A percentile compares a stretch with the other conserved stretches of the same genome.
phyloP scores from a whole-genome alignment of 2,113 vertebrate genomes.

The Illadopsis cleaveri region DNA sequence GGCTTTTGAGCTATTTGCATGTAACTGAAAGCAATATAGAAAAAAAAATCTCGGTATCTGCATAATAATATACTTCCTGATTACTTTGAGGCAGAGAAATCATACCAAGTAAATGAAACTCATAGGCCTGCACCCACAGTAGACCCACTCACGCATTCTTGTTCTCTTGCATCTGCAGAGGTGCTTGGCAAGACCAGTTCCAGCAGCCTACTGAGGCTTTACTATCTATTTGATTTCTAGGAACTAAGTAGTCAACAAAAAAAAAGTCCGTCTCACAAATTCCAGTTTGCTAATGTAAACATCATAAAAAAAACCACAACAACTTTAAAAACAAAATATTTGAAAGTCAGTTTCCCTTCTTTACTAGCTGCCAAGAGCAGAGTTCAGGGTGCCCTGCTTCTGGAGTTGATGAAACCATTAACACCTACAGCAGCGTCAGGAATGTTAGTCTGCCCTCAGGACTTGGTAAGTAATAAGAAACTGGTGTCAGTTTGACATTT shows the following conservation, averaged over 20 bases:
- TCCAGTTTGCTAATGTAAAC: conserved; percentile 24
- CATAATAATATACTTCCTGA: conserved; percentile 4
- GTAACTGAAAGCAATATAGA: conserved; percentile 13
- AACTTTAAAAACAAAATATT: conserved; percentile 39
- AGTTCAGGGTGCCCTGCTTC: conserved; percentile 25
- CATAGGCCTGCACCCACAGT: background rate
- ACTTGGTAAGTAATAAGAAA: conserved; percentile 43
- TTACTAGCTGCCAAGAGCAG: conserved; percentile 43
- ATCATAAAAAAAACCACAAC: background rate
- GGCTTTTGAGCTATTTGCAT: background rate
- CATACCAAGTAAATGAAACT: conserved; percentile 39
- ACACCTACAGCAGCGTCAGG: conserved; percentile 52
- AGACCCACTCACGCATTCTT: conserved; percentile 21
- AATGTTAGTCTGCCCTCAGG: conserved; percentile 56
- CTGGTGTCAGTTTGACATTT: conserved; percentile 39
- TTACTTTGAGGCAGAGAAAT: conserved; percentile 15
- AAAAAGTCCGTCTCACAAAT: background rate
- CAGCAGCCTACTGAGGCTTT: background rate
- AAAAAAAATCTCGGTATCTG: conserved; percentile 19
- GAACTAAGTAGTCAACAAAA: background rate
- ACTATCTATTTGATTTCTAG: conserved; percentile 18
- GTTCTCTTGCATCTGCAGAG: background rate
- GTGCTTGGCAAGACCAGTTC: background rate
- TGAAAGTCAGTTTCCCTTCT: conserved; percentile 24
- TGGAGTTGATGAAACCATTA: conserved; percentile 58